Base-by-base conservation (phyloP, 2,888 invertebrate species). In the Scaptomyza reducta region DNA sequence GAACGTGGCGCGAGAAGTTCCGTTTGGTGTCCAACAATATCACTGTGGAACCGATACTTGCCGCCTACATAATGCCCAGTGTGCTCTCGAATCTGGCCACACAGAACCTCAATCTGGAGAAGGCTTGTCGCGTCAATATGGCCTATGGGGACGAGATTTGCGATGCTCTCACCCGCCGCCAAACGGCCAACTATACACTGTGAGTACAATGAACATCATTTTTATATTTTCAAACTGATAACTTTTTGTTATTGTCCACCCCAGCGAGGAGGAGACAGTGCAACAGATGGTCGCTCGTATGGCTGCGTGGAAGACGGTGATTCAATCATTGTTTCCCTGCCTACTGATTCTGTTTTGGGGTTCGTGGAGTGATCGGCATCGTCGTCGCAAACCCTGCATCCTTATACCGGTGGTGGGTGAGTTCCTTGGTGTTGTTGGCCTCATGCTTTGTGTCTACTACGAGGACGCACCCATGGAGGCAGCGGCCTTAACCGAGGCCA, bases 81-180 rank as follows among this genome's bases (percentile, higher is more conserved):
- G 94, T 94, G 6, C 90, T 94, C 13, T 95, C 96, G 2, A 94
- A 95, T 46, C 89, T 97, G 74, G 96, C 96, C 18, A 96, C 96
- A 42, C 97, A 97, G 91, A 97, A 97, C 91, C 92, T 97, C 51
- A 96, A 96, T 90, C 92, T 97, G 87, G 97, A 97, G 90, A 97
- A 97, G 91, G 97, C 97, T 0, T 97, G 97, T 89, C 92, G 96
- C 71, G 96, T 97, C 1, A 97, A 97, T 90, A 93, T 97, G 82
- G 93, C 92, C 9, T 96, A 95, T 83, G 93, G 95, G 0, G 94
- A 94, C 59, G 94, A 94, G 74, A 93, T 96, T 3, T 97, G 97
- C 90, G 95, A 95, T 83, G 96, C 97, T 0, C 91, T 97, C 38
- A 95, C 96, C 1, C 93, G 93, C 56, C 93, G 96, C 85, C 94